A percentile compares a stretch with the other conserved stretches of the same genome.
Evolutionary conservation across 1,140 invertebrate species (phyloP).

Genomic region (Cherax quadricarinatus): DNA sequence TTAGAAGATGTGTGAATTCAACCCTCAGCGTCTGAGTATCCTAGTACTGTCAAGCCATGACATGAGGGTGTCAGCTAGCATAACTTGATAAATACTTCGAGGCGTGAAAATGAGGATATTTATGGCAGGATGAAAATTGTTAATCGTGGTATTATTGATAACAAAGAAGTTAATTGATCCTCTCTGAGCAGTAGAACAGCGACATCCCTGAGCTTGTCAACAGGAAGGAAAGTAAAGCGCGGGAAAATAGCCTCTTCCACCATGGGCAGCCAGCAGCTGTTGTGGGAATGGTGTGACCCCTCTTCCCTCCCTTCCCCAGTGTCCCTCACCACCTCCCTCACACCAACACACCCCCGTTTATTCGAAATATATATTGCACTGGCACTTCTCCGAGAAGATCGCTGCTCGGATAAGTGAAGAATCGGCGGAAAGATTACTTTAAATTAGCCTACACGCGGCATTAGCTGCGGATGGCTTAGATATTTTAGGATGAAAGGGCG

Average conservation of each 20-base stretch:
- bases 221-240: not conserved
- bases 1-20: not conserved
- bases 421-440: not conserved
- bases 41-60: not conserved
- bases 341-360: not conserved
- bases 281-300: not conserved
- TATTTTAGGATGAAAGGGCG: not conserved
- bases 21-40: not conserved
- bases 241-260: not conserved
- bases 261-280: not conserved
- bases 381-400: not conserved
- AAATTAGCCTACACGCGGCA: not conserved
- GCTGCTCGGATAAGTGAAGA: not conserved
- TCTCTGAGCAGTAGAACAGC: no score
- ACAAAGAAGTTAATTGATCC: no score
- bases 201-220: no score
- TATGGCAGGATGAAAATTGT: not conserved
- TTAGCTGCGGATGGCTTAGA: not conserved
- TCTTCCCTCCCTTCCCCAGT: no score
- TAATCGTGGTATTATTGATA: no score
- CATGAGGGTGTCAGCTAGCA: not conserved
- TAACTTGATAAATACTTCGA: not conserved
- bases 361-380: not conserved
- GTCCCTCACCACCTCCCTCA: not conserved
- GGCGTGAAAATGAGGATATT: not conserved